phyloP scores from a whole-genome alignment of 92 coral and sea anemone species.

The Zoanthus gigantus region DNA sequence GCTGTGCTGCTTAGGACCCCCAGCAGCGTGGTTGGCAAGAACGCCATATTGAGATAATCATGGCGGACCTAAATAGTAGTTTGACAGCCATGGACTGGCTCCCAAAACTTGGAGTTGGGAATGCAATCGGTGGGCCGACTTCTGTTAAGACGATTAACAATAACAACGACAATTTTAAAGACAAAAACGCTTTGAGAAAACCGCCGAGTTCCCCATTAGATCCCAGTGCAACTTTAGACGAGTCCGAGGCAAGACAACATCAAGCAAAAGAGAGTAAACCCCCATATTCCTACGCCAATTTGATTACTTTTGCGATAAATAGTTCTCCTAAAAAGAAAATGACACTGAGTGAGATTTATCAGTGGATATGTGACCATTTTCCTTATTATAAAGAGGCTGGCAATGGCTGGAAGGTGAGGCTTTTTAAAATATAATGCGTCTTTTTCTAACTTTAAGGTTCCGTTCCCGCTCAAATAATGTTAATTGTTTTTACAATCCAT shows the following conservation, averaged over 20 bases:
- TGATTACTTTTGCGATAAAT: slow-evolving; percentile 97
- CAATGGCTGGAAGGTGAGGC: slow-evolving; percentile 96
- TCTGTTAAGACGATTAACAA: slow-evolving; percentile 72
- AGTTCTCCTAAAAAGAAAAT: slow-evolving; percentile 97
- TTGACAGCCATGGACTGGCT: slow-evolving; percentile 99
- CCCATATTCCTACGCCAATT: slow-evolving; percentile 98
- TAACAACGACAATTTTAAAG: slow-evolving; percentile 77
- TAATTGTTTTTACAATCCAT: not conserved
- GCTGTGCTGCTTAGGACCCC: slow-evolving; percentile 69
- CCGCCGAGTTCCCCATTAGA: slow-evolving; percentile 99
- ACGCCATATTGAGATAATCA: slow-evolving; percentile 93
- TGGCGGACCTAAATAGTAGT: slow-evolving; percentile 99
- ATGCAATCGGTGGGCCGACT: slow-evolving; percentile 80
- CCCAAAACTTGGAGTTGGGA: slow-evolving; percentile 98
- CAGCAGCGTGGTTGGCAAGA: slow-evolving; percentile 99
- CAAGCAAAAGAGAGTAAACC: slow-evolving; percentile 98
- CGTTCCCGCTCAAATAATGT: slow-evolving; percentile 39
- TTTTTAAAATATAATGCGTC: not conserved
- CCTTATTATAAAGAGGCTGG: slow-evolving; percentile 99
- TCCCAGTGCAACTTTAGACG: slow-evolving; percentile 96
- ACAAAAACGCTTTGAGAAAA: slow-evolving; percentile 83
- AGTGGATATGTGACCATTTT: slow-evolving; percentile 98
- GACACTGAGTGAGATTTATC: slow-evolving; percentile 98
- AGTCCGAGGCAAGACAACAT: slow-evolving; percentile 98
- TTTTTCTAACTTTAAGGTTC: slow-evolving; percentile 9